Conservation (phyloP, 2,888 invertebrate species). For the Nephrotoma guestfalica region DNA sequence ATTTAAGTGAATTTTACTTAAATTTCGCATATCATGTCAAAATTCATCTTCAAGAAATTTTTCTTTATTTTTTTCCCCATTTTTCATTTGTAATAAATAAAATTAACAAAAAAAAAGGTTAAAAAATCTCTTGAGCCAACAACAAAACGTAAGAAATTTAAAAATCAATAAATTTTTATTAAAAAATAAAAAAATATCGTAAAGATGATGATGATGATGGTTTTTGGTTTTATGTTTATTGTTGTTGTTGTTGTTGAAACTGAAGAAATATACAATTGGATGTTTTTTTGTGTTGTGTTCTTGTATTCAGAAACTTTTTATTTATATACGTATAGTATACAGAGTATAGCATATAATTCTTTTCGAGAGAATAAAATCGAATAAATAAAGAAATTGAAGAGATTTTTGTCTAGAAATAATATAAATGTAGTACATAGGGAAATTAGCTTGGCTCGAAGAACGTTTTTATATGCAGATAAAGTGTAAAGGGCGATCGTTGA, state of each 20-base stretch:
- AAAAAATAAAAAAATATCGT: not conserved
- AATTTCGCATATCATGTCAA: not conserved
- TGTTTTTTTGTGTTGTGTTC: not conserved
- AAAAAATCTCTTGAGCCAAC: not conserved
- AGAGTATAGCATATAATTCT: not conserved
- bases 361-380: not conserved
- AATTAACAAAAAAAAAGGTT: not conserved
- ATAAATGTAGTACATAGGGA: not conserved
- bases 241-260: not conserved
- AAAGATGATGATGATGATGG: not conserved
- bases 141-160: not conserved
- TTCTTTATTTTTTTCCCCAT: not conserved
- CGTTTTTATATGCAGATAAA: not conserved
- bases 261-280: not conserved
- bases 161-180: not conserved
- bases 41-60: not conserved
- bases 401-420: not conserved
- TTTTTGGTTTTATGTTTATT: not conserved
- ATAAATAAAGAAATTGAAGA: not conserved
- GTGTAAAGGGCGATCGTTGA: not conserved
- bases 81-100: not conserved
- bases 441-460: not conserved
- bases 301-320: not conserved
- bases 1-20: not conserved
- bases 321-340: not conserved